phyloP scores from a whole-genome alignment of 2,113 vertebrate species.

The Macroglossus sobrinus region DNA sequence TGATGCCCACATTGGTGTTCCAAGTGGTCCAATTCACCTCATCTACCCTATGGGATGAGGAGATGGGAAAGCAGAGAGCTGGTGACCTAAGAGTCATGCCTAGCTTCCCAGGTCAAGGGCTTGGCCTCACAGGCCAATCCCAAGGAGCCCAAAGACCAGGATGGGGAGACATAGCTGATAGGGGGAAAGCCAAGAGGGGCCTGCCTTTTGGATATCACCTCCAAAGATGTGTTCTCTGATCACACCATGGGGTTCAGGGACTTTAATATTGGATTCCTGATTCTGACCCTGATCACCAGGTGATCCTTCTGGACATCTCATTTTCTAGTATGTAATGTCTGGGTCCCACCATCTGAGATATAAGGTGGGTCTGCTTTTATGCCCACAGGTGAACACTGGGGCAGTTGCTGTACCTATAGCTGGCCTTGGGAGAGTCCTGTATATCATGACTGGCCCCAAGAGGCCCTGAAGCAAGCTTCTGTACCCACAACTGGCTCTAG shows the following conservation, averaged over 20 bases:
- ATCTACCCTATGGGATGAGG: conserved; percentile 86
- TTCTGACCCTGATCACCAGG: background rate
- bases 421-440: background rate
- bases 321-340: background rate
- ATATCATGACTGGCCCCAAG: background rate
- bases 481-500: background rate
- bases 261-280: background rate
- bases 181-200: background rate
- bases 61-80: background rate
- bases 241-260: background rate
- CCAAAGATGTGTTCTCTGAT: background rate
- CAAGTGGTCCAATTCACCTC: conserved; percentile 98
- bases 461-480: background rate
- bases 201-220: background rate
- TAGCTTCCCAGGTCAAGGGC: background rate
- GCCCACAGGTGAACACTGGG: background rate
- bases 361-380: background rate
- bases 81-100: background rate
- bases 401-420: background rate
- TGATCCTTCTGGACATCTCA: background rate
- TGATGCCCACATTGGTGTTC: conserved; percentile 94
- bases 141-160: background rate
- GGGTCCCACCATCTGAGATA: background rate
- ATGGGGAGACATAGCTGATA: background rate
- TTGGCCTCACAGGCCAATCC: background rate